Evolutionary conservation across 1,140 invertebrate species (phyloP).

Genomic region (Oppia nitens): DNA sequence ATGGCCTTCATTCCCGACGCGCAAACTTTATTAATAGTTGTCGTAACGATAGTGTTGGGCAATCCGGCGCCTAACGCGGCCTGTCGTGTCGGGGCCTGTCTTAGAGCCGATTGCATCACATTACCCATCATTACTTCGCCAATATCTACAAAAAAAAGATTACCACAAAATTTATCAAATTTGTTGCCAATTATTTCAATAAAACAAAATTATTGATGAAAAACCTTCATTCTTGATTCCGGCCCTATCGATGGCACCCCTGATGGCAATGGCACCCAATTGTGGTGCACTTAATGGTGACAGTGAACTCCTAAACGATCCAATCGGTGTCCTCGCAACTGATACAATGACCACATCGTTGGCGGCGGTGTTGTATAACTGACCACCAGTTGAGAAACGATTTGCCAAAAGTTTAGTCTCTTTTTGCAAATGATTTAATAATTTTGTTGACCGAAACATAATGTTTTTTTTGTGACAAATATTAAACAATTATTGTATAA

Average conservation of each 20-base stretch:
- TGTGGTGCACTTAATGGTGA: conserved; percentile 61
- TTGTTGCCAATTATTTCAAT: neutral
- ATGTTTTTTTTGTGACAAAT: no score
- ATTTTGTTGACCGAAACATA: no score
- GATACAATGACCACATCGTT: conserved; percentile 70
- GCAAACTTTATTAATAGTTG: conserved; percentile 42
- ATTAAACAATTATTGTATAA: no score
- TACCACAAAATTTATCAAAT: neutral
- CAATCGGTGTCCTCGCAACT: conserved; percentile 85
- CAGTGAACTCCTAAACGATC: conserved; percentile 67
- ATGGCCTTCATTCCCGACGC: conserved; percentile 42
- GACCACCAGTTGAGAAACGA: no score
- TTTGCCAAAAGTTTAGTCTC: no score
- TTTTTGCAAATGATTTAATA: no score
- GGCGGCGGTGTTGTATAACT: no score
- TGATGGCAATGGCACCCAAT: conserved; percentile 67
- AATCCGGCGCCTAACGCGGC: conserved; percentile 36
- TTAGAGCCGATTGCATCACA: conserved; percentile 33
- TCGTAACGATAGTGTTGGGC: conserved; percentile 31
- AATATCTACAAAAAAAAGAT: conserved; percentile 19
- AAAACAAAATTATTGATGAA: neutral
- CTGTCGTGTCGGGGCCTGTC: conserved; percentile 38
- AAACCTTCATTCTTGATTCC: conserved; percentile 37
- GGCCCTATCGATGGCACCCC: conserved; percentile 63
- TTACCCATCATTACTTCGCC: conserved; percentile 40